These are phyloP conservation scores for Lates japonicus DNA, from an alignment of 2,797 vertebrate species.

Conservation along the genomic window DNA sequence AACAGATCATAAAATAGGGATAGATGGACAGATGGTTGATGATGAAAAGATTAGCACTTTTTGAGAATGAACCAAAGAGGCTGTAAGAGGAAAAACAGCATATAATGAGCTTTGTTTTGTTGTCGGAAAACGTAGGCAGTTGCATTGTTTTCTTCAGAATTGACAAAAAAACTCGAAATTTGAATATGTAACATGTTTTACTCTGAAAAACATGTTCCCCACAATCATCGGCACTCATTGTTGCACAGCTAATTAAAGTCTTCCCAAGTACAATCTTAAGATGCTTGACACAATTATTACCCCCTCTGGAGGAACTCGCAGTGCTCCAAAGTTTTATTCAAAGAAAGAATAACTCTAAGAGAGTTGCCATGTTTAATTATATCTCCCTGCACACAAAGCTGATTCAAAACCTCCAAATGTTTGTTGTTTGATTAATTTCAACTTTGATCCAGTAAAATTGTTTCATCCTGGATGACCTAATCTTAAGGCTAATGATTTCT, in stretches of 20 bases:
- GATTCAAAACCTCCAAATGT: conserved; percentile 4
- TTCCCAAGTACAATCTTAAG: conserved; percentile 39
- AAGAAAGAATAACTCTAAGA: conserved; percentile 12
- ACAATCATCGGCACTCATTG: conserved; percentile 27
- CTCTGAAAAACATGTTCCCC: conserved; percentile 12
- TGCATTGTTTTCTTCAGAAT: conserved; percentile 19
- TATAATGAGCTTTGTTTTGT: conserved; percentile 10
- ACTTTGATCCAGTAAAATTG: neutral
- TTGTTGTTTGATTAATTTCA: conserved; percentile 2
- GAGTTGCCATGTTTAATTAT: conserved; percentile 4
- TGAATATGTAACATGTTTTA: conserved; percentile 26
- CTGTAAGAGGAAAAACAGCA: neutral
- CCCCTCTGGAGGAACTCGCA: conserved; percentile 18
- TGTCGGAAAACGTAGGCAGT: neutral
- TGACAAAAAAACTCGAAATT: neutral
- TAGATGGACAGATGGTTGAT: neutral
- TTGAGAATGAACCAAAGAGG: conserved; percentile 1
- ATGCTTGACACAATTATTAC: conserved; percentile 55
- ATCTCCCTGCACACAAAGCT: neutral
- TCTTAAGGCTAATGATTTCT: neutral
- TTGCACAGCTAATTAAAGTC: conserved; percentile 46
- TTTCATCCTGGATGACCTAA: neutral
- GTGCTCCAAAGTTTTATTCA: conserved; percentile 25
- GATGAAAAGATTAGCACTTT: neutral
- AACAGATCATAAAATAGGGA: neutral